Percentiles rank a stretch among this genome's conserved stretches.
These are phyloP conservation scores for Tipula lateralis DNA, from an alignment of 2,888 invertebrate species.

Conservation along the genomic window DNA sequence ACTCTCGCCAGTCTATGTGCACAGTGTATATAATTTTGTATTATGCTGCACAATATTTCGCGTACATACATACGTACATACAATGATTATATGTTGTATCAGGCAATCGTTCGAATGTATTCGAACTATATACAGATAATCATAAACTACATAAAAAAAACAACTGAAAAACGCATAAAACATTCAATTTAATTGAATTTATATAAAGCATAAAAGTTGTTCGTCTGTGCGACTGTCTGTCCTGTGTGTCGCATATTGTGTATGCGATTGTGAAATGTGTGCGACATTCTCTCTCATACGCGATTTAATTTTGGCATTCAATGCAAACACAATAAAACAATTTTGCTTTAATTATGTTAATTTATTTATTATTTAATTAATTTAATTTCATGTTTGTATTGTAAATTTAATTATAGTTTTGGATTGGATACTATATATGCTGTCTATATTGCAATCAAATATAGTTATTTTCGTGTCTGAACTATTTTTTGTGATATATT, in stretches of 20 bases:
- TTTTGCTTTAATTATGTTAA: no score
- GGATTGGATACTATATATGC: no score
- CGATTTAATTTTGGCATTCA: no score
- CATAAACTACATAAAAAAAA: background rate
- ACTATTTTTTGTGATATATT: no score
- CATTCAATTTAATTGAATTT: background rate
- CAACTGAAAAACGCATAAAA: background rate
- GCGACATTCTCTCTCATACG: no score
- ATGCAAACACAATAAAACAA: no score
- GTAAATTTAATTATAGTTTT: no score
- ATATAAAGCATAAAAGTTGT: conserved; percentile 13
- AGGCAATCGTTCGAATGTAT: background rate
- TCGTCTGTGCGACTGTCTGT: background rate
- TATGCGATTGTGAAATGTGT: background rate
- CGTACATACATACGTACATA: background rate
- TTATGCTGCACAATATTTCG: background rate
- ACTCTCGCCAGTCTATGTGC: no score
- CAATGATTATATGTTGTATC: background rate
- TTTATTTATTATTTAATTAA: no score
- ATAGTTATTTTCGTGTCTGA: no score
- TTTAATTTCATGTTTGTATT: no score
- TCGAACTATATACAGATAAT: background rate
- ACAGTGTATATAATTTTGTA: background rate
- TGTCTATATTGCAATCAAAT: no score
- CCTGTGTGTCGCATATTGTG: background rate